Conservation (phyloP, 1,140 invertebrate genomes). For the Teleopsis dalmanni region DNA sequence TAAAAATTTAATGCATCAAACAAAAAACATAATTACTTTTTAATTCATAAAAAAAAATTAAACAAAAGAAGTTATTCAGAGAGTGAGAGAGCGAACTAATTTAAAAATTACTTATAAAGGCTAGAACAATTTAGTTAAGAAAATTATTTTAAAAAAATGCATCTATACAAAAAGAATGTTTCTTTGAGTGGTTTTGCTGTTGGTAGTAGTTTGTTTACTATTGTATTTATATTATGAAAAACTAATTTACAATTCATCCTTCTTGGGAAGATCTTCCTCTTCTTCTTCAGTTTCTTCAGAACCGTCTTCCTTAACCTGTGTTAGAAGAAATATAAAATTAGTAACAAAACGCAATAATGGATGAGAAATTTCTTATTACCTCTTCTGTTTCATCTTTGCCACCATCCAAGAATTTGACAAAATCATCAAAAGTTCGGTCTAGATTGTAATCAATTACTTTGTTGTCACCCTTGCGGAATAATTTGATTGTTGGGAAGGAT, state of each 20-base stretch:
- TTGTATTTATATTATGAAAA: too few relatives aligned
- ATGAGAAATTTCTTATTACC: constrained; percentile 1
- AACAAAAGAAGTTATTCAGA: too few relatives aligned
- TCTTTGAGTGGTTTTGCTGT: too few relatives aligned
- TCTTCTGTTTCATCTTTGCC: constrained; percentile 26
- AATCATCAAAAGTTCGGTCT: constrained; percentile 87
- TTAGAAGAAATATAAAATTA: constrained; percentile 1
- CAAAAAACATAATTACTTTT: too few relatives aligned
- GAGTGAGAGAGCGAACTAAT: too few relatives aligned
- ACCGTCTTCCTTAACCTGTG: constrained; percentile 2
- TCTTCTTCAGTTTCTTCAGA: constrained; percentile 10
- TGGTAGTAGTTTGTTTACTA: too few relatives aligned
- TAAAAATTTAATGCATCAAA: too few relatives aligned
- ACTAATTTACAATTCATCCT: constrained; percentile 18
- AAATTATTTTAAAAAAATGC: too few relatives aligned
- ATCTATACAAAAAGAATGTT: too few relatives aligned
- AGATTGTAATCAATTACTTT: constrained; percentile 92
- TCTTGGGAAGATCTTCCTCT: constrained; percentile 6
- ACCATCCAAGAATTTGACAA: constrained; percentile 84
- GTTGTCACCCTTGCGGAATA: constrained; percentile 89
- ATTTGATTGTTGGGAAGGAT: constrained; percentile 94
- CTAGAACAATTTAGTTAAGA: too few relatives aligned
- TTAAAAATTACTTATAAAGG: too few relatives aligned
- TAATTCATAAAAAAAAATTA: too few relatives aligned
- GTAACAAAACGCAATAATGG: background rate